Evolutionary conservation across 2,888 invertebrate species (phyloP), one percentile per base, ranked within the genome.

Genomic region (Galerucella pusilla): DNA sequence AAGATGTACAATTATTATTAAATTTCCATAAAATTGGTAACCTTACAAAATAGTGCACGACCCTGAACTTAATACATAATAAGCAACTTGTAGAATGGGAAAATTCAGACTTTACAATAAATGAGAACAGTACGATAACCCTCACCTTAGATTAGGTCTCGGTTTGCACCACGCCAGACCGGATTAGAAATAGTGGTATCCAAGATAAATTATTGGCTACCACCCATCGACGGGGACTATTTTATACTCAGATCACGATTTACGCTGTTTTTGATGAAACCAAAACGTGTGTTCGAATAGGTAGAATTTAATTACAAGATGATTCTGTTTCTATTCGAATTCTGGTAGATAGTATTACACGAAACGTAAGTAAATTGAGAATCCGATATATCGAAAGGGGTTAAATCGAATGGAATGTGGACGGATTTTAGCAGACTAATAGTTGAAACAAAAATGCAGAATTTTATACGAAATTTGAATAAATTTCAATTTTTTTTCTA

Each of bases 131-230:
- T 10, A 45, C 46, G 46, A 65, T 65, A 65, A 65, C 64, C 64
- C 45, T 46, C 64, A 65, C 64, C 64, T 65, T 45, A 46, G 64
- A 65, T 65, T 42, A 65, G 20, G 64, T 46, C 46, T 20, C 64
- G 46, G 64, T 65, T 42, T 65, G n/a, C 46, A 46, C 3, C 45
- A 42, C 45, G 46, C 64, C 64, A 65, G 64, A 65, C 42, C 3
- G 64, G 46, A 65, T 65, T 65, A 65, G 64, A 45, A 65, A 65
- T 65, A 16, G 46, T 65, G 64, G 61, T 46, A 65, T 65, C 16
- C 45, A 42, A 20, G 46, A 45, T 65, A 65, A 65, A 46, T 65
- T 65, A 65, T 16, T 65, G 20, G 64, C 46, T 65, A 65, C 64
- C 46, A 65, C 64, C 64, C 64, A 20, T 65, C 45, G 64, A 65